Percentiles rank a stretch among this genome's conserved stretches.
Conservation (phyloP, 2,797 vertebrate genomes). For the Halcyon leucocephala region DNA sequence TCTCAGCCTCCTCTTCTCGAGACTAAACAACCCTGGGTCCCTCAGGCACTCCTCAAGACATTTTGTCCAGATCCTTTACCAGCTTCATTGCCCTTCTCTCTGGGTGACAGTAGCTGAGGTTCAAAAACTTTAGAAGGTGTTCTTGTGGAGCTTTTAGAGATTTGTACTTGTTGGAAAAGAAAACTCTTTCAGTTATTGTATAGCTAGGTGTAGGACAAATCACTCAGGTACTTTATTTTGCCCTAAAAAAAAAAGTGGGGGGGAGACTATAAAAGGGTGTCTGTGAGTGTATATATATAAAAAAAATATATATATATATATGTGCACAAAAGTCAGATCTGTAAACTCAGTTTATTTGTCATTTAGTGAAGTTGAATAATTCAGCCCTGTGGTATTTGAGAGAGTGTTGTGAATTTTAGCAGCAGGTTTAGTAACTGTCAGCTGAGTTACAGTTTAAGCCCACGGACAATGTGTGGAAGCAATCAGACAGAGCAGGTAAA, state of each 20-base stretch:
- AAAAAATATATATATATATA: too few species aligned
- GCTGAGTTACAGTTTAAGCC: not conserved
- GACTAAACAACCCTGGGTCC: too few species aligned
- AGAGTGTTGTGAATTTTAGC: not conserved
- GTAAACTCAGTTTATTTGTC: not conserved
- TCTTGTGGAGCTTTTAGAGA: not conserved
- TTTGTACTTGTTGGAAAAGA: too few species aligned
- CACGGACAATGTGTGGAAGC: not conserved
- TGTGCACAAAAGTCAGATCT: not conserved
- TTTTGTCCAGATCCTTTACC: too few species aligned
- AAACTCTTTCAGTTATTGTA: too few species aligned
- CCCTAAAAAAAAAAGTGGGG: not conserved
- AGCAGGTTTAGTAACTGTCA: not conserved
- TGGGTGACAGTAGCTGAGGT: not conserved
- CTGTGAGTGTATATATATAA: too few species aligned
- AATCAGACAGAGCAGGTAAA: not conserved
- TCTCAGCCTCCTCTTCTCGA: too few species aligned
- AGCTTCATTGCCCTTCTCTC: too few species aligned
- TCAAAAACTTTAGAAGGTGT: not conserved
- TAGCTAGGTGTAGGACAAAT: too few species aligned
- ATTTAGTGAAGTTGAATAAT: not conserved
- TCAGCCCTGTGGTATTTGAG: not conserved
- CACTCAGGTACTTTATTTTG: not conserved
- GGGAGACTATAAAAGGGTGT: too few species aligned
- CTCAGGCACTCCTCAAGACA: too few species aligned